Evolutionary conservation across 2,113 vertebrate species (phyloP), one percentile per base, ranked within the genome.

Genomic region (Nansenia antarctica): DNA sequence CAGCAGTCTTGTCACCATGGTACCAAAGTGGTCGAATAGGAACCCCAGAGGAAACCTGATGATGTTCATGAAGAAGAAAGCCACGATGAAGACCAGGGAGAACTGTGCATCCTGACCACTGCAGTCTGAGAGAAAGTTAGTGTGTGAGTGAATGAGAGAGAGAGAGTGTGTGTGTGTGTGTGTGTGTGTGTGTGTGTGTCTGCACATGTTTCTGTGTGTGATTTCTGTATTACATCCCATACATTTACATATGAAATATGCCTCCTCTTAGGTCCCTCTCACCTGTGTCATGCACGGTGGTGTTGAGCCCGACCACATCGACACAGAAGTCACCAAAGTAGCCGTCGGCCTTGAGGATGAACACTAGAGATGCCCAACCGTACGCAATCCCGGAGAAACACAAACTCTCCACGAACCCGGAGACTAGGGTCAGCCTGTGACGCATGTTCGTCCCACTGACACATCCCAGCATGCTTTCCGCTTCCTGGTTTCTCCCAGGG

Each of bases 21-120:
- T 98, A 62, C 96, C 95, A 0, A 95, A 96, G n/a, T 76, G 83
- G 74, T 97, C 95, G 1, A 96, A 97, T 62, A 98, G 11, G 73
- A 88, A 93, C 65, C 95, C 94, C 0, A 84, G 90, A 35, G 92
- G 83, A 11, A 97, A 87, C 0, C 81, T 92, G 76, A 95, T 74
- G 68, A 96, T 94, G 88, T 94, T 96, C 86, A 94, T 96, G 83
- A 94, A 91, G 86, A 96, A 96, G 15, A 94, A 93, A 8, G 92
- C 93, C 0, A 96, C 72, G 26, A 95, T 96, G 79, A 98, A 97
- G 73, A 96, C 86, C 64, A 97, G 85, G 0, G 93, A 94, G 74
- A 96, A 89, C 65, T 82, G 89, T 75, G 94, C 94, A 7, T 96
- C 94, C 67, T 95, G 94, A 0, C n/a, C 2, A 2, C 81, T 89